A percentile compares a stretch with the other conserved stretches of the same genome.
Conservation (phyloP, 2,113 vertebrate species). For the Diphyllodes magnificus region DNA sequence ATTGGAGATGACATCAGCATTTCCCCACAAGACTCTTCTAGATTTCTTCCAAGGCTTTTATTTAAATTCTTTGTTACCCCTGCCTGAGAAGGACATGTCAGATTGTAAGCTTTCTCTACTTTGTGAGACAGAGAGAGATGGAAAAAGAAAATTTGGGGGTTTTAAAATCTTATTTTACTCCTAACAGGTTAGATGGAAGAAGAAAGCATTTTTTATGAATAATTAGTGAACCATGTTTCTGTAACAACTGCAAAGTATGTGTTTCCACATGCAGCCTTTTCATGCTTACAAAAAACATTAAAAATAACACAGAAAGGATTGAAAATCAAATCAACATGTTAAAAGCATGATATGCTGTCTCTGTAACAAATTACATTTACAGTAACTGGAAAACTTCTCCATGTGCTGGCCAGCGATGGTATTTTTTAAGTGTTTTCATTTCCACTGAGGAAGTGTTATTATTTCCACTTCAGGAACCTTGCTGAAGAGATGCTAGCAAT, state of each 20-base stretch:
- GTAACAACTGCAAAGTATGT: not conserved
- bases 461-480: slow-evolving; percentile 26
- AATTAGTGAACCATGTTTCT: not conserved
- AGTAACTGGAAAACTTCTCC: not conserved
- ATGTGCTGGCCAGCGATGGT: not conserved
- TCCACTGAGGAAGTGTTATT: not conserved
- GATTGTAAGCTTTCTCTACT: not conserved
- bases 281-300: not conserved
- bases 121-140: not conserved
- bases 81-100: not conserved
- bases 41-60: not conserved
- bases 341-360: not conserved
- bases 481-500: not conserved
- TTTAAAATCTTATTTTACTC: not conserved
- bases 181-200: not conserved
- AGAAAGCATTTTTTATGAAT: not conserved
- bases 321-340: not conserved
- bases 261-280: not conserved
- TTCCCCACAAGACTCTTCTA: not conserved
- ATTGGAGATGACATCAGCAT: not conserved
- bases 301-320: not conserved
- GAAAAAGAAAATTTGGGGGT: not conserved
- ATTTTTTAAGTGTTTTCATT: slow-evolving; percentile 23
- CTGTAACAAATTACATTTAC: not conserved
- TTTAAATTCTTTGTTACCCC: not conserved